Percentiles rank a stretch among this genome's conserved stretches.
These are phyloP conservation scores for Ctenosaura bakeri DNA, from an alignment of 2,797 vertebrate species.

Conservation along the genomic window DNA sequence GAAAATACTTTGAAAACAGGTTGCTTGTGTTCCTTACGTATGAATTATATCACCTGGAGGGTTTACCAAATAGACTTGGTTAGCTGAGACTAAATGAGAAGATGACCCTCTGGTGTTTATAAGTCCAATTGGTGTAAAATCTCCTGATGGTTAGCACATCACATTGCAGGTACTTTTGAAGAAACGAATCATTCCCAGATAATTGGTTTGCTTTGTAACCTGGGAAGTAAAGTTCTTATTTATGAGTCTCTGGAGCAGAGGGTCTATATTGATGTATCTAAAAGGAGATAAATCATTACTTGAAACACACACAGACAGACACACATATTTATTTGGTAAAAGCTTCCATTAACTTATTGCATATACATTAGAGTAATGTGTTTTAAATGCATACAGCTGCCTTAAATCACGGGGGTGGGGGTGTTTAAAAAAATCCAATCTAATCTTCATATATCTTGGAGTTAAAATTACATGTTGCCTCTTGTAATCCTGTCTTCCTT, in stretches of 20 bases:
- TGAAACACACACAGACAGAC: neutral
- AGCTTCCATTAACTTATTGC: conserved; percentile 79
- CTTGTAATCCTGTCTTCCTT: conserved; percentile 76
- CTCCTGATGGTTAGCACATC: conserved; percentile 86
- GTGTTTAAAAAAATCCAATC: conserved; percentile 49
- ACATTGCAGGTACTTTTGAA: conserved; percentile 80
- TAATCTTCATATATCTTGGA: conserved; percentile 77
- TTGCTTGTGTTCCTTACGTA: conserved; percentile 24
- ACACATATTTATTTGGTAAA: conserved; percentile 70
- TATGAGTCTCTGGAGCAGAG: conserved; percentile 79
- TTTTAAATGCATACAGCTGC: conserved; percentile 77
- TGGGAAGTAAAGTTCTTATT: conserved; percentile 84
- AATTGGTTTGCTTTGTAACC: conserved; percentile 84
- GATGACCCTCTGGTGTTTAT: conserved; percentile 80
- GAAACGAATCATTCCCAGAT: conserved; percentile 83
- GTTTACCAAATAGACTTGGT: conserved; percentile 67
- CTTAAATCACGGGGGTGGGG: conserved; percentile 67
- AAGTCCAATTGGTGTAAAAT: conserved; percentile 87
- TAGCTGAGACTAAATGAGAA: conserved; percentile 48
- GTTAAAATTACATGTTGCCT: conserved; percentile 81
- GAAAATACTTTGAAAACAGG: neutral
- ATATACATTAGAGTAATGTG: conserved; percentile 65
- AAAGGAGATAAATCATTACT: conserved; percentile 85
- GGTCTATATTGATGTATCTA: conserved; percentile 81
- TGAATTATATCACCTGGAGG: conserved; percentile 1